Conservation (phyloP, 2,888 invertebrate genomes). For the Acholoe squamosa region DNA sequence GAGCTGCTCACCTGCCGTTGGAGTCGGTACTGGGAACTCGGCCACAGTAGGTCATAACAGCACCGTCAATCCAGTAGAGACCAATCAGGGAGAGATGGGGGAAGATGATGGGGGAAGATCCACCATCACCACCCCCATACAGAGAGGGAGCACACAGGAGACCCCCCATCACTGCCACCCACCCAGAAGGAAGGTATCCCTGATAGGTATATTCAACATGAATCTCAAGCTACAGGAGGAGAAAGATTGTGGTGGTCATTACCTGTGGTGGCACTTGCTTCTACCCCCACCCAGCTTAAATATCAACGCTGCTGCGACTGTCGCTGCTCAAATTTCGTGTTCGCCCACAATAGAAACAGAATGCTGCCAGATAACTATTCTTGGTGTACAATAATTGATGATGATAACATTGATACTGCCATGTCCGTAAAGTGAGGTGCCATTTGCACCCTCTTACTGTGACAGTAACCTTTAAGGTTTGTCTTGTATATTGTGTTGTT, state of each 20-base stretch:
- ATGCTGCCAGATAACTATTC: constrained; percentile 35
- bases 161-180: no score
- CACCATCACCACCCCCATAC: no score
- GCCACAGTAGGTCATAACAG: no score
- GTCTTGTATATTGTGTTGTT: constrained; percentile 16
- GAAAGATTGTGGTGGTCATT: no score
- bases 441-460: neutral
- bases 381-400: neutral
- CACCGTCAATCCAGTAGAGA: no score
- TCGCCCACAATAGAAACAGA: neutral
- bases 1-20: neutral
- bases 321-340: constrained; percentile 4
- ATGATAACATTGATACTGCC: neutral
- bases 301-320: neutral
- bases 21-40: no score
- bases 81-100: no score
- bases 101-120: no score
- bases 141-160: no score
- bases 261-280: neutral
- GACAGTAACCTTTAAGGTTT: neutral
- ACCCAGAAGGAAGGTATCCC: no score
- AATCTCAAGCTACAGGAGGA: no score
- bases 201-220: no score
- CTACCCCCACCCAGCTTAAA: neutral
- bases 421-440: neutral